Evolutionary conservation across 2,113 vertebrate species (phyloP), one percentile per base, ranked within the genome.

Genomic region (Phaethon lepturus): DNA sequence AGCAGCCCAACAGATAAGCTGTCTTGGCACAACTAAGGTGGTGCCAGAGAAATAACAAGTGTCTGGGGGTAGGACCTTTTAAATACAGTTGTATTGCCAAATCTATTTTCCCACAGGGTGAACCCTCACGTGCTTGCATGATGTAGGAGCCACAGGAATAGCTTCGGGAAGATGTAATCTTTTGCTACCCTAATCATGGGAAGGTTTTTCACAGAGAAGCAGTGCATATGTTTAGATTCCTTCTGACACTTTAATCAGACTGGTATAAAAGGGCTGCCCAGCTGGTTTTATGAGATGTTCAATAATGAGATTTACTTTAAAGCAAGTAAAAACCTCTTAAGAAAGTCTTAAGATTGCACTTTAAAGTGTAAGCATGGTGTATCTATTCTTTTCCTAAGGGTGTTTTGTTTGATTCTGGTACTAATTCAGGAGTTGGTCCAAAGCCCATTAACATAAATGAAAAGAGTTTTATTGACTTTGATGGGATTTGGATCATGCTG

Each of bases 391-490:
- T 85, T 94, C 77, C 86, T 91, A 62, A 44, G 80, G 71, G 77
- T 94, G 53, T 94, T 94, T 97, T 85, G 55, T 97, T 96, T 95
- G 96, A 94, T 95, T 87, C 45, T 93, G 77, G 47, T 94, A 69
- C 80, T 94, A 93, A 94, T 91, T 88, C 87, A 86, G 77, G 93
- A 91, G 50, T 35, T 86, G 87, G 66, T 97, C 93, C 93, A 95
- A 93, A 96, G 81, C 31, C 74, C 23, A 17, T 94, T 95, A 96
- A 76, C 74, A 69, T 91, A 89, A 97, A 87, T 95, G 94, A 93
- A 97, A 95, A 93, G 93, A 85, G 77, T 94, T 95, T 79, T 94
- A 96, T 95, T 97, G 95, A 95, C 95, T 96, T 97, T 94, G 96
- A 88, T 95, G 89, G 91, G 91, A 84, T 91, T 95, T 97, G 84